These are phyloP conservation scores for Karalla daura DNA, from an alignment of 2,797 vertebrate genomes.

Conservation along the genomic window DNA sequence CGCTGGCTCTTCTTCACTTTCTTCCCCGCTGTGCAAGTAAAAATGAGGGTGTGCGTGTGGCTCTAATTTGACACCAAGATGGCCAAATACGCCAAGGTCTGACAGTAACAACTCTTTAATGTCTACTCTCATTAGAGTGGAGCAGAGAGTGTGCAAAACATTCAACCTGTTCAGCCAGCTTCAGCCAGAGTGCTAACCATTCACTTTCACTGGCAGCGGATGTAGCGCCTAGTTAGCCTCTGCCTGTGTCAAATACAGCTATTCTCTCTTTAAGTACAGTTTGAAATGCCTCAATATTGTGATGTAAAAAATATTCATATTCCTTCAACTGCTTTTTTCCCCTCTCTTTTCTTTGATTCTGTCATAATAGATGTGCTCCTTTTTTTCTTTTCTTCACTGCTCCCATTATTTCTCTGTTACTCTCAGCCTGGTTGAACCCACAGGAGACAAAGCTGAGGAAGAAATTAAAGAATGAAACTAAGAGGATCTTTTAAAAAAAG, in stretches of 20 bases:
- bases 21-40: neutral
- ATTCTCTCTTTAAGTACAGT: neutral
- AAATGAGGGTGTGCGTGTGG: neutral
- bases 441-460: too few relatives aligned
- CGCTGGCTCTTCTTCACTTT: neutral
- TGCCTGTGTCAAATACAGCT: too few relatives aligned
- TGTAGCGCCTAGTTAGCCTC: neutral
- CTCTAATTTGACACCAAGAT: neutral
- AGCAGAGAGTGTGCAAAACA: neutral
- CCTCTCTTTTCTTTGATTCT: neutral
- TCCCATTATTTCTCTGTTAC: too few relatives aligned
- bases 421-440: too few relatives aligned
- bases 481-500: too few relatives aligned
- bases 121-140: neutral
- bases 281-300: neutral
- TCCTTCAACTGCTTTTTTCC: neutral
- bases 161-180: too few relatives aligned
- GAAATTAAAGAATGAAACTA: too few relatives aligned
- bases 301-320: neutral
- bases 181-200: too few relatives aligned
- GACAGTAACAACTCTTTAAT: neutral
- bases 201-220: too few relatives aligned
- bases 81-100: neutral
- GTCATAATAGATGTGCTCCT: too few relatives aligned
- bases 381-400: too few relatives aligned